Evolutionary conservation across 2,113 vertebrate genomes (phyloP).

Genomic region (Sylvietta virens): DNA sequence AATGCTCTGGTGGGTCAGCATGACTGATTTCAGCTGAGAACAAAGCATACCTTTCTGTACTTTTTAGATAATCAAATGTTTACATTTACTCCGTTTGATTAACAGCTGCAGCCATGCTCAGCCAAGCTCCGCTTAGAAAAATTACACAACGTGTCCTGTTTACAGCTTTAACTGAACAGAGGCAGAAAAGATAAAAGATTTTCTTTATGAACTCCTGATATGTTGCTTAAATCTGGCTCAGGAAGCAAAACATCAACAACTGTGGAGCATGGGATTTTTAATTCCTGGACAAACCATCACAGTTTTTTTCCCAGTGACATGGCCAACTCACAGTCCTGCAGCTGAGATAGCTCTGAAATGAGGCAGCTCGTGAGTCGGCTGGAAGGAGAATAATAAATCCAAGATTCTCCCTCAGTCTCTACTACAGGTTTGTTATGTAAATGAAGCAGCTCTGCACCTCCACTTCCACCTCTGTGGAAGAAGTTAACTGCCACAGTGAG

Average conservation of each 20-base stretch:
- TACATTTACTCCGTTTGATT: not conserved
- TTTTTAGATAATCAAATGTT: not conserved
- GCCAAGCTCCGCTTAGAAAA: not conserved
- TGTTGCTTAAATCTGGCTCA: not conserved
- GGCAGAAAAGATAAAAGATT: slow-evolving; percentile 14
- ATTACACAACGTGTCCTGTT: not conserved
- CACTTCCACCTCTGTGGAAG: not conserved
- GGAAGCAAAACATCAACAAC: slow-evolving; percentile 1
- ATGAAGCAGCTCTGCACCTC: not conserved
- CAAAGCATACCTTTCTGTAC: not conserved
- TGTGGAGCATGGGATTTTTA: not conserved
- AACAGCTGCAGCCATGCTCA: not conserved
- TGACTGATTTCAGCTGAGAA: not conserved
- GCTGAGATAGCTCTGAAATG: not conserved
- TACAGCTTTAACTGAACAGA: not conserved
- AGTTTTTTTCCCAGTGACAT: not conserved
- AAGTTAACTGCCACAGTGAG: not conserved
- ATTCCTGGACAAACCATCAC: not conserved
- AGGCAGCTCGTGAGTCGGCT: not conserved
- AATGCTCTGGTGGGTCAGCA: not conserved
- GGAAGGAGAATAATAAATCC: not conserved
- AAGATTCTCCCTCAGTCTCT: not conserved
- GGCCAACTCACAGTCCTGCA: not conserved
- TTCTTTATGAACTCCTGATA: not conserved
- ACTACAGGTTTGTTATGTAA: not conserved